Percentiles rank a stretch among this genome's conserved stretches.
These are phyloP conservation scores for Pleuronectes platessa DNA, from an alignment of 2,113 vertebrate genomes.

Conservation along the genomic window DNA sequence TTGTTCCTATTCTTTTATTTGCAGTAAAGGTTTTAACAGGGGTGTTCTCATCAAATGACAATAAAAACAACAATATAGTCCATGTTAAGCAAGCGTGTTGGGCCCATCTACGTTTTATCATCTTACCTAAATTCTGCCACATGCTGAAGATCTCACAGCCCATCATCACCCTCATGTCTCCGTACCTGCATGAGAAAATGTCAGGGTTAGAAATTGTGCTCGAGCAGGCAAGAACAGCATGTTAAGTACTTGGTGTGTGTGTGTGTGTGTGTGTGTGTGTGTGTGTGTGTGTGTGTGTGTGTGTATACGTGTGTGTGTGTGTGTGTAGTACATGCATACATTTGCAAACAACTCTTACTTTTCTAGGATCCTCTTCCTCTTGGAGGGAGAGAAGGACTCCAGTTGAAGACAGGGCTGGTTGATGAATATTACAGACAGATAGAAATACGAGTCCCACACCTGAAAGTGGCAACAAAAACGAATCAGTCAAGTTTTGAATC, in stretches of 20 bases:
- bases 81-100: not conserved
- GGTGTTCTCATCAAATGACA: no score
- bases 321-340: not conserved
- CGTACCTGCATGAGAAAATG: conserved; percentile 84
- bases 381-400: conserved; percentile 96
- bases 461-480: conserved; percentile 58
- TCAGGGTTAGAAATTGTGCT: not conserved
- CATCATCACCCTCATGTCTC: conserved; percentile 99
- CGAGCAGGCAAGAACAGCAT: conserved; percentile 9
- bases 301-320: no score
- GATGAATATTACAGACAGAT: conserved; percentile 98
- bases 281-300: no score
- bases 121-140: conserved; percentile 98
- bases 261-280: not conserved
- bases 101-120: not conserved
- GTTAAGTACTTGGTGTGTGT: conserved; percentile 17
- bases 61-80: no score
- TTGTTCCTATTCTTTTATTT: no score
- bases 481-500: not conserved
- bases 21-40: no score
- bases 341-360: conserved; percentile 85
- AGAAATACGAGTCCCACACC: conserved; percentile 99
- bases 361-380: conserved; percentile 97
- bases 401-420: conserved; percentile 97
- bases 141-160: conserved; percentile 99